phyloP scores from a whole-genome alignment of 35 echinoderm and acorn worm species.

The Apostichopus japonicus region DNA sequence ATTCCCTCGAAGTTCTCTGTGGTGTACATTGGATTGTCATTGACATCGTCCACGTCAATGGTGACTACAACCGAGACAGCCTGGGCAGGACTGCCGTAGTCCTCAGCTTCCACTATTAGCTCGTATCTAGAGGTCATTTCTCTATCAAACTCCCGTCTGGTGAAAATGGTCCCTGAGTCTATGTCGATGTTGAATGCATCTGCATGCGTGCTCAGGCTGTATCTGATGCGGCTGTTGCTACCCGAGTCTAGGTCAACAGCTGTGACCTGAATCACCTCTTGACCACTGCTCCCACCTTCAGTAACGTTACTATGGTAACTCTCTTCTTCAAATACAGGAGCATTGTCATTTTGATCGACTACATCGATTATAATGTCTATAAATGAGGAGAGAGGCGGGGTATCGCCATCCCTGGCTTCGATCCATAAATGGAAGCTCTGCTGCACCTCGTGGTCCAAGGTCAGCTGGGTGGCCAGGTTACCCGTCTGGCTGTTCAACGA shows the following conservation, averaged over 20 bases:
- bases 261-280: slow-evolving; percentile 60
- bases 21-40: slow-evolving; percentile 82
- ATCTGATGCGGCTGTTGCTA: slow-evolving; percentile 64
- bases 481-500: slow-evolving; percentile 73
- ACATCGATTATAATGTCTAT: slow-evolving; percentile 60
- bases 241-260: slow-evolving; percentile 76
- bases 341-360: slow-evolving; percentile 87
- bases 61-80: slow-evolving; percentile 56
- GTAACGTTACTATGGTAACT: slow-evolving; percentile 46
- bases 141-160: slow-evolving; percentile 70
- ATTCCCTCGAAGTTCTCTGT: slow-evolving; percentile 66
- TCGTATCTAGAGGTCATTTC: slow-evolving; percentile 66
- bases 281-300: slow-evolving; percentile 50
- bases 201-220: slow-evolving; percentile 57
- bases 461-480: slow-evolving; percentile 54
- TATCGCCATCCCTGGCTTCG: slow-evolving; percentile 73
- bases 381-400: slow-evolving; percentile 71
- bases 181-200: slow-evolving; percentile 71
- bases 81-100: slow-evolving; percentile 67
- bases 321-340: slow-evolving; percentile 70
- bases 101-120: slow-evolving; percentile 72
- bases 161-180: slow-evolving; percentile 66
- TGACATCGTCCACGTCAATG: slow-evolving; percentile 77
- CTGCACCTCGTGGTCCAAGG: slow-evolving; percentile 68
- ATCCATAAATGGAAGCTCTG: slow-evolving; percentile 68